Base-by-base conservation (phyloP, 2,113 vertebrate genomes). In the Narcine bancroftii region DNA sequence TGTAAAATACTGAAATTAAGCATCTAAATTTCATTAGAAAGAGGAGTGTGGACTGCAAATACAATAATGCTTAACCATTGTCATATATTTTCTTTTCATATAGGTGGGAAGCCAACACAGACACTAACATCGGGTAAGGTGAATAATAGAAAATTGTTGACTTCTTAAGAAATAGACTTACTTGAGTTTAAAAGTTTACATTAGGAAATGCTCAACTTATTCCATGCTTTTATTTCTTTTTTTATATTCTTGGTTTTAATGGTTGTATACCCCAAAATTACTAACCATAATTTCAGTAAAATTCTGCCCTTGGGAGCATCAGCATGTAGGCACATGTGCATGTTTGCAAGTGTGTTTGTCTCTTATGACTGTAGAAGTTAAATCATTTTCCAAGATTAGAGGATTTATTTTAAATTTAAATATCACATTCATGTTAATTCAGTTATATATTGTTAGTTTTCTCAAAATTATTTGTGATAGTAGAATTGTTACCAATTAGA, bases 71-170 rank as follows among this genome's bases (percentile, higher is more conserved):
- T 63, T 87, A 87, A 87, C 56, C 81, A 63, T 87, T 87, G 33
- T 87, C 81, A 87, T 87, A n/a, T 56, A 87, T 87, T 87, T 87
- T 50, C 15, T 60, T 87, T 87, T n/a, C 45, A 36, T 60, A 36
- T 33, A 87, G 81, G 53, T 60, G 81, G 81, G 33, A 87, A 87
- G n/a, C 81, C 81, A 87, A 87, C 81, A 9, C 81, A 87, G 81
- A 87, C 33, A 19, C 53, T 87, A 87, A 60, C 81, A 36, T 87
- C 81, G 60, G 81, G 81, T 87, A 87, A 87, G 81, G 53, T 36
- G 17, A 60, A 87, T 87, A 36, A 63, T 87, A 87, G n/a, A 87
- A 56, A n/a, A 15, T 17, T 79, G 21, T 79, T 36, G 50, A 83
- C 79, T 56, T 15, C 47, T 83, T 56, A n/a, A 26, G n/a, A 56